A percentile compares a stretch with the other conserved stretches of the same genome.
These are phyloP conservation scores for Arctia plantaginis DNA, from an alignment of 2,888 invertebrate species.

Conservation along the genomic window DNA sequence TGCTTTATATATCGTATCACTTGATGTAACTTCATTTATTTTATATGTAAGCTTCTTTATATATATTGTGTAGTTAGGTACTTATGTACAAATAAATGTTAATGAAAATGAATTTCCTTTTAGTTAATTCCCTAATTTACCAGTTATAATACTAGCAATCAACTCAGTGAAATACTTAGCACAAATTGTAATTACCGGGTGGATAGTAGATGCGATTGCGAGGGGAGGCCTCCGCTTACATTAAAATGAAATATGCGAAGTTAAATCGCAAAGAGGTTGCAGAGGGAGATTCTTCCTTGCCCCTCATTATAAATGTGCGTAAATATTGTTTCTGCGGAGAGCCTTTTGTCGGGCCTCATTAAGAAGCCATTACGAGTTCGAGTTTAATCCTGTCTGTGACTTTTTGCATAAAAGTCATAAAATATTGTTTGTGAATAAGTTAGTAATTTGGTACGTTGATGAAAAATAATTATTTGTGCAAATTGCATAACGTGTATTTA, in stretches of 20 bases:
- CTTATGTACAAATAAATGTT: conserved; percentile 80
- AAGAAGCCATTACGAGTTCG: conserved; percentile 72
- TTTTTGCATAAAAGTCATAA: conserved; percentile 28
- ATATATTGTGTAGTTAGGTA: conserved; percentile 65
- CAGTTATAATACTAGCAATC: conserved; percentile 41
- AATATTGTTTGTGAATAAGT: conserved; percentile 8
- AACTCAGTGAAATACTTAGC: conserved; percentile 46
- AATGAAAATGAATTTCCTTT: conserved; percentile 60
- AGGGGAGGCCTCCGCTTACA: conserved; percentile 43
- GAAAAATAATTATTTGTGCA: background rate
- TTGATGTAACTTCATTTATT: conserved; percentile 59
- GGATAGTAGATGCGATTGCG: conserved; percentile 25
- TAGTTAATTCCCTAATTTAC: conserved; percentile 37
- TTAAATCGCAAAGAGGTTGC: conserved; percentile 58
- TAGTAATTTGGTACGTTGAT: background rate
- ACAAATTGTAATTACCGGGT: conserved; percentile 49
- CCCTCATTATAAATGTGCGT: conserved; percentile 72
- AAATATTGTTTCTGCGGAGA: conserved; percentile 71
- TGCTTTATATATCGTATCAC: conserved; percentile 40
- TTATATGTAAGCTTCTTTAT: conserved; percentile 70
- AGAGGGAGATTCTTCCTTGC: conserved; percentile 43
- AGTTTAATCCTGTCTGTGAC: conserved; percentile 50
- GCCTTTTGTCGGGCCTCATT: conserved; percentile 71
- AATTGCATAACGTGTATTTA: background rate
- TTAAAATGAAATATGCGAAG: conserved; percentile 71